These are phyloP conservation scores for Cyrtodaria siliqua DNA, from an alignment of 2,888 invertebrate species.

Conservation along the genomic window DNA sequence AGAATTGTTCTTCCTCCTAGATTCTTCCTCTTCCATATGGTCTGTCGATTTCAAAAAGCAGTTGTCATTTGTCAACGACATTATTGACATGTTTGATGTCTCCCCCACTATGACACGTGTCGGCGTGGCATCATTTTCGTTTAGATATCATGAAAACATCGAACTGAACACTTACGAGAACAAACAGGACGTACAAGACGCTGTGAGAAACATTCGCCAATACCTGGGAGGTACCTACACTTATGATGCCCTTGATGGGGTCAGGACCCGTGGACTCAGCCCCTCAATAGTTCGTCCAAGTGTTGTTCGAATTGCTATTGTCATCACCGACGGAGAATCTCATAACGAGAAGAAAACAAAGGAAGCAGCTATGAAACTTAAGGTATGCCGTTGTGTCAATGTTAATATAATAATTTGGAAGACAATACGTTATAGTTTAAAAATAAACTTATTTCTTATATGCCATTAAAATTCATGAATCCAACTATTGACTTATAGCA, in stretches of 20 bases:
- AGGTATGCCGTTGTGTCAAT: constrained; percentile 31
- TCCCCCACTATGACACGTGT: constrained; percentile 63
- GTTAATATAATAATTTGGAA: too few relatives aligned
- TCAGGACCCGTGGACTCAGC: constrained; percentile 41
- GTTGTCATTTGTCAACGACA: constrained; percentile 66
- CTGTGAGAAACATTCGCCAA: constrained; percentile 48
- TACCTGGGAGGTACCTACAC: constrained; percentile 62
- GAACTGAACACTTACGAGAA: constrained; percentile 40
- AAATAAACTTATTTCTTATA: too few relatives aligned
- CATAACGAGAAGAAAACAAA: constrained; percentile 40
- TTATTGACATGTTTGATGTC: constrained; percentile 68
- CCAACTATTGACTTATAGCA: too few relatives aligned
- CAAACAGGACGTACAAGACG: constrained; percentile 38
- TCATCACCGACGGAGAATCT: constrained; percentile 66
- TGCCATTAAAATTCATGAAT: too few relatives aligned
- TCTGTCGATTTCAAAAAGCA: constrained; percentile 70
- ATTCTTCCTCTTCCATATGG: constrained; percentile 74
- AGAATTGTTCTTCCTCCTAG: constrained; percentile 62
- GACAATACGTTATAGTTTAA: too few relatives aligned
- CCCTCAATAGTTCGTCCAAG: constrained; percentile 38
- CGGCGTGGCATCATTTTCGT: constrained; percentile 61
- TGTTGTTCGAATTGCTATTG: constrained; percentile 59
- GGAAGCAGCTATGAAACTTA: constrained; percentile 50
- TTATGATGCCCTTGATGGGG: constrained; percentile 56
- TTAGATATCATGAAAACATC: constrained; percentile 43